phyloP scores from a whole-genome alignment of 2,888 invertebrate species.

The Leucania comma region DNA sequence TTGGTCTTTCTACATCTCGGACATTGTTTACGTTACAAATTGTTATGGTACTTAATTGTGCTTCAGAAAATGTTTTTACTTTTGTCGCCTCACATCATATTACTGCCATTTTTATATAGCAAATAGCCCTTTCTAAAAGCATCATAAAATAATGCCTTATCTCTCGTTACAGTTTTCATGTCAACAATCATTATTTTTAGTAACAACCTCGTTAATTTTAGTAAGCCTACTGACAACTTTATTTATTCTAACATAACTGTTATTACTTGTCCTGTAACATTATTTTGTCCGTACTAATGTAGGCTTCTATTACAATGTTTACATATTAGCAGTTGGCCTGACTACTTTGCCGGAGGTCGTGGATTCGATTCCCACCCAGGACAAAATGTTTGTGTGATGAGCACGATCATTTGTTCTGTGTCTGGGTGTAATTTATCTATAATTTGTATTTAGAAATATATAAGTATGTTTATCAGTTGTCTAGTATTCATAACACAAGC shows the following conservation, averaged over 20 bases:
- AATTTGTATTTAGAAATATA: no score
- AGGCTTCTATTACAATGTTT: neutral
- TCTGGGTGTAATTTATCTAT: no score
- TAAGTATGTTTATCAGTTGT: no score
- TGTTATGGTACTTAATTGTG: neutral
- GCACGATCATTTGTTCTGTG: no score
- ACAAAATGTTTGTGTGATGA: no score
- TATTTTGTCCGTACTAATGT: neutral
- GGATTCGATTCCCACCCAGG: no score
- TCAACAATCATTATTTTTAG: conserved; percentile 17
- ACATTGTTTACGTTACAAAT: neutral
- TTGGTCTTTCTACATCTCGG: neutral
- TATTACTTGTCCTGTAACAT: neutral
- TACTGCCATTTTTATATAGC: neutral
- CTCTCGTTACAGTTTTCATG: neutral
- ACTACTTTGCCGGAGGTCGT: no score
- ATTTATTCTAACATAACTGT: neutral
- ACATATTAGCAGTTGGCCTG: no score
- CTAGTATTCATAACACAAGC: no score
- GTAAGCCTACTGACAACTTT: conserved; percentile 1
- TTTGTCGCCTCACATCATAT: neutral
- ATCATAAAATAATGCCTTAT: neutral
- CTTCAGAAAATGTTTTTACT: neutral
- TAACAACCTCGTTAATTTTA: conserved; percentile 15
- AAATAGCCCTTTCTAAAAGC: conserved; percentile 2